These are phyloP conservation scores for Volucella inflata DNA, from an alignment of 2,888 invertebrate species.

Conservation along the genomic window DNA sequence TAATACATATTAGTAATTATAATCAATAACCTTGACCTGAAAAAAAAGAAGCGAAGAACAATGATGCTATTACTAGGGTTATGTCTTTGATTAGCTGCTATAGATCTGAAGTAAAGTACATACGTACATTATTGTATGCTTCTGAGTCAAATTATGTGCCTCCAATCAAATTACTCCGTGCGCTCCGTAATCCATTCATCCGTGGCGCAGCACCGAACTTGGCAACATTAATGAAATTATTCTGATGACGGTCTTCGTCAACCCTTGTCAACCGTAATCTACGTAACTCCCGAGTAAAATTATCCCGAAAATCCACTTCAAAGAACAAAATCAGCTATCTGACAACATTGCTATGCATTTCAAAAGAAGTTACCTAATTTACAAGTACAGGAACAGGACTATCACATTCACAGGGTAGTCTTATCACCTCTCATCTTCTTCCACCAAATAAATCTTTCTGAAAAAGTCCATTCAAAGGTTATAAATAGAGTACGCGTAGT, in stretches of 20 bases:
- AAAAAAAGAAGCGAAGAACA: neutral
- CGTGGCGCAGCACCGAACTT: constrained; percentile 33
- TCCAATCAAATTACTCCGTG: constrained; percentile 28
- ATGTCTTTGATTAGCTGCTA: constrained; percentile 11
- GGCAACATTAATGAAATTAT: constrained; percentile 49
- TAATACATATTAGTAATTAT: neutral
- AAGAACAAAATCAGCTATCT: constrained; percentile 1
- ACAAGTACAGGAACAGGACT: neutral
- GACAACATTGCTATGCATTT: neutral
- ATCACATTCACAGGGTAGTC: constrained; percentile 3
- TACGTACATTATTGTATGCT: neutral
- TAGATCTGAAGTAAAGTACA: neutral
- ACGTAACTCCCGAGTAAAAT: constrained; percentile 22
- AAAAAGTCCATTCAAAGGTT: constrained; percentile 12
- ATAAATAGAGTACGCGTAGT: constrained; percentile 26
- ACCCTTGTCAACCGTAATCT: constrained; percentile 55
- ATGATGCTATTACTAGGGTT: constrained; percentile 14
- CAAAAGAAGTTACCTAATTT: constrained; percentile 19
- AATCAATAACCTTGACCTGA: constrained; percentile 4
- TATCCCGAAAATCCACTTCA: constrained; percentile 40
- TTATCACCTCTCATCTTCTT: constrained; percentile 24
- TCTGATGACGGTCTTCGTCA: constrained; percentile 50
- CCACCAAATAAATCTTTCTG: constrained; percentile 24
- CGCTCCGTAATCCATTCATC: constrained; percentile 2
- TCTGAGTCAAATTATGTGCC: constrained; percentile 15